Conservation (phyloP, 2,797 vertebrate genomes). For the Esox lucius region DNA sequence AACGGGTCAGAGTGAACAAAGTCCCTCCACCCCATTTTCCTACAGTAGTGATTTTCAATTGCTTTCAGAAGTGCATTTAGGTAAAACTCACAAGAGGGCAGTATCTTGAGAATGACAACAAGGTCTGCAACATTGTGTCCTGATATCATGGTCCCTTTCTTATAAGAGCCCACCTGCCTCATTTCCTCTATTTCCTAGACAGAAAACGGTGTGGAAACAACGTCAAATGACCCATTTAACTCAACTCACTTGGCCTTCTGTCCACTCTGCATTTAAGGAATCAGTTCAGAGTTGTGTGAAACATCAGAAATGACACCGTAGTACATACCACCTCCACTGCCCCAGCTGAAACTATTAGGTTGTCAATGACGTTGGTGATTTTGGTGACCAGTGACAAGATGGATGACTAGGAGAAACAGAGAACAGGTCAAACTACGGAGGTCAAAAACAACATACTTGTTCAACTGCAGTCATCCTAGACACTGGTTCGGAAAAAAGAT, state of each 20-base stretch:
- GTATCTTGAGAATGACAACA: slow-evolving; percentile 84
- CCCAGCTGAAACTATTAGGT: slow-evolving; percentile 83
- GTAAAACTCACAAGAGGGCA: slow-evolving; percentile 79
- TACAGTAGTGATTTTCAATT: not conserved
- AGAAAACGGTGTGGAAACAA: not conserved
- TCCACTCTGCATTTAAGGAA: not conserved
- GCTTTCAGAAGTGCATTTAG: not conserved
- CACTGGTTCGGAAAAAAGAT: not conserved
- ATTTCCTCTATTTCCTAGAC: slow-evolving; percentile 97
- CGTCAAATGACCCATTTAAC: not conserved
- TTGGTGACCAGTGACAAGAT: slow-evolving; percentile 87
- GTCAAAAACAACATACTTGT: not conserved
- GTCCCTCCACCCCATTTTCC: not conserved
- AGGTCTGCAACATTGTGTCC: slow-evolving; percentile 87
- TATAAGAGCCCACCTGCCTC: slow-evolving; percentile 96
- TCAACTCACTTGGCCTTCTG: not conserved
- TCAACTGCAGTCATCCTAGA: not conserved
- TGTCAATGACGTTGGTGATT: slow-evolving; percentile 88
- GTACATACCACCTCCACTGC: slow-evolving; percentile 86
- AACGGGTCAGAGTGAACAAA: not conserved
- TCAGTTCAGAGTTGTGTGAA: not conserved
- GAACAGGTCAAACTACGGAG: not conserved
- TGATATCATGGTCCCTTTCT: slow-evolving; percentile 94
- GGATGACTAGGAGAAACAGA: slow-evolving; percentile 71
- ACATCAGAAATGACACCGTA: not conserved